These are phyloP conservation scores for Scarus forsteni DNA, from an alignment of 2,797 vertebrate species.

Conservation along the genomic window DNA sequence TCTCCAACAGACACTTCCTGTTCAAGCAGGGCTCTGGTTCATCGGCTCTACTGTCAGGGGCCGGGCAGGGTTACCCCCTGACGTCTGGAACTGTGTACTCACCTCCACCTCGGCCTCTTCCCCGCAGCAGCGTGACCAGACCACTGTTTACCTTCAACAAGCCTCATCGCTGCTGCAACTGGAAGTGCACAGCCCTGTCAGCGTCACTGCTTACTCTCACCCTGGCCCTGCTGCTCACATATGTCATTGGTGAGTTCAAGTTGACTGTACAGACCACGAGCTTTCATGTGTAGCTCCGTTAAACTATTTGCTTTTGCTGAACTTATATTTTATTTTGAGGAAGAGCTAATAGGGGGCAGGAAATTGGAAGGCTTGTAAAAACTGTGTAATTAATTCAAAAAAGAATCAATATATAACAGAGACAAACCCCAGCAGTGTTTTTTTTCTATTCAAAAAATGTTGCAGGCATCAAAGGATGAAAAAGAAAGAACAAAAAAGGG, in stretches of 20 bases:
- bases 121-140: conserved; percentile 93
- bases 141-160: conserved; percentile 97
- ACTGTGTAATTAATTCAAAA: conserved; percentile 47
- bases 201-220: conserved; percentile 94
- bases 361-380: conserved; percentile 37
- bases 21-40: conserved; percentile 97
- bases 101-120: conserved; percentile 93
- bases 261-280: rapidly evolving
- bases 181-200: conserved; percentile 96
- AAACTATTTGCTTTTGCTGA: conserved; percentile 1
- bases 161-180: conserved; percentile 96
- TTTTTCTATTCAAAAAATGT: conserved; percentile 22
- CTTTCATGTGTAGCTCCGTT: too few species aligned
- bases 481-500: conserved; percentile 8
- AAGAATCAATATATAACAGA: conserved; percentile 53
- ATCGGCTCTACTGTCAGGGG: conserved; percentile 93
- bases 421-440: conserved; percentile 26
- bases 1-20: conserved; percentile 90
- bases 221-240: conserved; percentile 92
- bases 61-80: conserved; percentile 95
- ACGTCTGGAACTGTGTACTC: conserved; percentile 97
- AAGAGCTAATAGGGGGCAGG: conserved; percentile 9
- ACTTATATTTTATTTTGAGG: conserved; percentile 12
- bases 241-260: conserved; percentile 92
- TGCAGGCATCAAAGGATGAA: conserved; percentile 40